A percentile compares a stretch with the other conserved stretches of the same genome.
These are phyloP conservation scores for Monochamus alternatus DNA, from an alignment of 2,888 invertebrate species.

Conservation along the genomic window DNA sequence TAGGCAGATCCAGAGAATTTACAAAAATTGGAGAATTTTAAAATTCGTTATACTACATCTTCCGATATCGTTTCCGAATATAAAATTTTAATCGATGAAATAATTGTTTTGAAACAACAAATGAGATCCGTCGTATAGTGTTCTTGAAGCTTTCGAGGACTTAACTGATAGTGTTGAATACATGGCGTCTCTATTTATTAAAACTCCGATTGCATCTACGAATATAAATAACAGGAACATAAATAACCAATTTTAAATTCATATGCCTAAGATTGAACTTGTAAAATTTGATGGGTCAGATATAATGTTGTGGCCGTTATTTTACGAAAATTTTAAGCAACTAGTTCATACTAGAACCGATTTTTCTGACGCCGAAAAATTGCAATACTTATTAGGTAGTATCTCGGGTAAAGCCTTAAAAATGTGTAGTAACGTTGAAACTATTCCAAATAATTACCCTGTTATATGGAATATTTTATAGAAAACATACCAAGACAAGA, in stretches of 20 bases:
- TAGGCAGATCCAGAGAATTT: conserved; percentile 3
- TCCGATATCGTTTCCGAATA: conserved; percentile 14
- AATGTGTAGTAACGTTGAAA: conserved; percentile 26
- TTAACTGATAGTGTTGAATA: conserved; percentile 31
- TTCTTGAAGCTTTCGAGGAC: conserved; percentile 24
- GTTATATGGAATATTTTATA: conserved; percentile 18
- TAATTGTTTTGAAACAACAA: conserved; percentile 21
- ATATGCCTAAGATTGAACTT: conserved; percentile 36
- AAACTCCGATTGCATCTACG: neutral
- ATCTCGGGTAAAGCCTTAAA: conserved; percentile 26
- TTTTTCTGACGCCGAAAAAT: too few relatives aligned
- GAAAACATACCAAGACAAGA: conserved; percentile 11
- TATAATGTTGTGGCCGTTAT: conserved; percentile 33
- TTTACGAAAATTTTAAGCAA: conserved; percentile 42
- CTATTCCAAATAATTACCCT: conserved; percentile 23
- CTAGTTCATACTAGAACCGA: conserved; percentile 23
- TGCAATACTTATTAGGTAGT: conserved; percentile 35
- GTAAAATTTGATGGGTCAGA: conserved; percentile 36
- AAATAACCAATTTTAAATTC: neutral
- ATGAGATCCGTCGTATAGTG: conserved; percentile 21
- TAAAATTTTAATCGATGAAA: too few relatives aligned
- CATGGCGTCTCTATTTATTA: conserved; percentile 15
- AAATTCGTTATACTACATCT: conserved; percentile 15
- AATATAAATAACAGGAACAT: neutral
- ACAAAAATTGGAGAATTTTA: conserved; percentile 28